Conservation (phyloP, 2,797 vertebrate species). For the Antennarius maculatus region DNA sequence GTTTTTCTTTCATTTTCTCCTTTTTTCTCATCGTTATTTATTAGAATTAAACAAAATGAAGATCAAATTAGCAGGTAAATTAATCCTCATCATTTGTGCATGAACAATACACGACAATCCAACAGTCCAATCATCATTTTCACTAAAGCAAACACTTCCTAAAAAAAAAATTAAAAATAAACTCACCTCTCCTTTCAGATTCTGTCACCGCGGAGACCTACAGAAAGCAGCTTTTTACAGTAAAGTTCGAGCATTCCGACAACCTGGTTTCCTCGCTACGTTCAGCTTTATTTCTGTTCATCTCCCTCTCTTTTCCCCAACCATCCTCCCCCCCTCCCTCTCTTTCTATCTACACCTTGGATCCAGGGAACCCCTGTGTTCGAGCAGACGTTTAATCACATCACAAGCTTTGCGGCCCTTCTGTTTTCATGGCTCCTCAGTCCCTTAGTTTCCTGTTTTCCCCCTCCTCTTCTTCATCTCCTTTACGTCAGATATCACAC, state of each 20-base stretch:
- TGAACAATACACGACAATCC: neutral
- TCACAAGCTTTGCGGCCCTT: slow-evolving; percentile 44
- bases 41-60: too few relatives aligned
- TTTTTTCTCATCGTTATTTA: too few relatives aligned
- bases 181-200: slow-evolving; percentile 45
- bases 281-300: slow-evolving; percentile 32
- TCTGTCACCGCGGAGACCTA: neutral
- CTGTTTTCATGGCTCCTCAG: slow-evolving; percentile 43
- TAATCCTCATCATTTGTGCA: accelerated
- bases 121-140: neutral
- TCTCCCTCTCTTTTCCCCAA: slow-evolving; percentile 13
- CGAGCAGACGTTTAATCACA: slow-evolving; percentile 67
- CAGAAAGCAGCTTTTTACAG: slow-evolving; percentile 7
- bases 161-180: neutral
- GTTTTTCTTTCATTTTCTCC: neutral
- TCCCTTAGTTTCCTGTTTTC: slow-evolving; percentile 24
- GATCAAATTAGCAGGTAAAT: too few relatives aligned
- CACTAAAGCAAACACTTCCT: neutral
- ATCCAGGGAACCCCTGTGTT: slow-evolving; percentile 62
- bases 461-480: slow-evolving; percentile 6
- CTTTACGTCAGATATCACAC: slow-evolving; percentile 20
- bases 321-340: slow-evolving; percentile 1
- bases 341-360: slow-evolving; percentile 12
- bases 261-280: slow-evolving; percentile 16
- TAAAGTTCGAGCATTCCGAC: slow-evolving; percentile 37